phyloP scores from a whole-genome alignment of 2,888 invertebrate genomes.

The Phengaris arion region DNA sequence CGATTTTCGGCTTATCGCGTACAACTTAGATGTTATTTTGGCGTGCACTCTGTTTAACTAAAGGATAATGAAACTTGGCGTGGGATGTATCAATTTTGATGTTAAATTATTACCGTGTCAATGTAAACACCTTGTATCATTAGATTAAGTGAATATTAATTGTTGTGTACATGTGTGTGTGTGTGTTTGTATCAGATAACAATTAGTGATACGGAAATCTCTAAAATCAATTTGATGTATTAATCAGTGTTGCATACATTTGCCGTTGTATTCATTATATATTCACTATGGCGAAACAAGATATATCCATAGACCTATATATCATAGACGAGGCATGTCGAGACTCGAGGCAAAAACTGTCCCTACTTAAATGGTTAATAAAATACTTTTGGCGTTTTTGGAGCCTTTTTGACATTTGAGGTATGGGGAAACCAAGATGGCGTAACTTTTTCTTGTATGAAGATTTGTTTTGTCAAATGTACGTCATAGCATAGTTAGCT shows the following conservation, averaged over 20 bases:
- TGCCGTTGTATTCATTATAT: neutral
- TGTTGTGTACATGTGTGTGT: neutral
- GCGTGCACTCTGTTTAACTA: slow-evolving; percentile 13
- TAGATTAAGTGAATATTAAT: slow-evolving; percentile 1
- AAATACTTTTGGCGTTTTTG: no score
- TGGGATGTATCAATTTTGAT: slow-evolving; percentile 21
- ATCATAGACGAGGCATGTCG: neutral
- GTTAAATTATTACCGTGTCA: slow-evolving; percentile 17
- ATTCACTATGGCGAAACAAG: neutral
- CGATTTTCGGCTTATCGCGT: slow-evolving; percentile 31
- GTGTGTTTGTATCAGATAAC: neutral
- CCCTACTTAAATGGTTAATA: no score
- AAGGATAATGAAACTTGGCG: slow-evolving; percentile 18
- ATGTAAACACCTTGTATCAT: slow-evolving; percentile 20
- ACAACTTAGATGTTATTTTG: slow-evolving; percentile 29
- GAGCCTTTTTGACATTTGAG: no score
- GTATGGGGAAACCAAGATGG: no score
- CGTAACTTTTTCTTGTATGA: no score
- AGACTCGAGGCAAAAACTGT: no score
- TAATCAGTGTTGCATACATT: neutral
- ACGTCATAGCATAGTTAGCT: no score
- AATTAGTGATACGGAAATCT: neutral
- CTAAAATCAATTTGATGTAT: neutral
- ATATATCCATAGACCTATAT: neutral
- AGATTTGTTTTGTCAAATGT: no score